A percentile compares a stretch with the other conserved stretches of the same genome.
These are phyloP conservation scores for Lordiphosa stackelbergi DNA, from an alignment of 1,140 invertebrate species.

Conservation along the genomic window DNA sequence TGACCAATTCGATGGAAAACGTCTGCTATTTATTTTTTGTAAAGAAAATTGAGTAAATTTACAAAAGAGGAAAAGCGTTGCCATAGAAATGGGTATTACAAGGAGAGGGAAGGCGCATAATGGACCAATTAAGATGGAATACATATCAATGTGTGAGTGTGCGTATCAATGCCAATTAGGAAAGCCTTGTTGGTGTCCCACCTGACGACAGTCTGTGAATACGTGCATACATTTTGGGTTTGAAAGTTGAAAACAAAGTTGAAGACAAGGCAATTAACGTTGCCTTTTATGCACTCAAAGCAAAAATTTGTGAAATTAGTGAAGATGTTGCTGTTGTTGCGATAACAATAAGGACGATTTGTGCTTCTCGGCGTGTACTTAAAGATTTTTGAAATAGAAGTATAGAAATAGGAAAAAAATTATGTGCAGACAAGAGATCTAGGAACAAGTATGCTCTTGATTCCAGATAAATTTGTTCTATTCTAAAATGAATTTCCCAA, in stretches of 20 bases:
- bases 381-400: too few species aligned
- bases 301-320: too few species aligned
- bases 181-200: background rate
- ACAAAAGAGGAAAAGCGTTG: slow-evolving; percentile 17
- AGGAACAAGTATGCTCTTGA: too few species aligned
- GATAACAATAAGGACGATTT: too few species aligned
- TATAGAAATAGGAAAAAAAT: too few species aligned
- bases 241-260: slow-evolving; percentile 9
- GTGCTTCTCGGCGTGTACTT: too few species aligned
- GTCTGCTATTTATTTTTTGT: background rate
- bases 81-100: slow-evolving; percentile 17
- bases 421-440: too few species aligned
- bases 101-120: slow-evolving; percentile 9
- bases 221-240: background rate
- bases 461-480: too few species aligned
- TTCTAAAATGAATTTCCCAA: too few species aligned
- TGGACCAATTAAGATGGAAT: slow-evolving; percentile 30
- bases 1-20: background rate
- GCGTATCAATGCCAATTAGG: slow-evolving; percentile 28
- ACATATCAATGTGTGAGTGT: background rate
- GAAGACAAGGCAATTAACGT: background rate
- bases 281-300: too few species aligned
- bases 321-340: too few species aligned
- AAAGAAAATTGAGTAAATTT: slow-evolving; percentile 1
- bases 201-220: slow-evolving; percentile 8